phyloP scores from a whole-genome alignment of 2,888 invertebrate species.

The Acanthopleura granulata region DNA sequence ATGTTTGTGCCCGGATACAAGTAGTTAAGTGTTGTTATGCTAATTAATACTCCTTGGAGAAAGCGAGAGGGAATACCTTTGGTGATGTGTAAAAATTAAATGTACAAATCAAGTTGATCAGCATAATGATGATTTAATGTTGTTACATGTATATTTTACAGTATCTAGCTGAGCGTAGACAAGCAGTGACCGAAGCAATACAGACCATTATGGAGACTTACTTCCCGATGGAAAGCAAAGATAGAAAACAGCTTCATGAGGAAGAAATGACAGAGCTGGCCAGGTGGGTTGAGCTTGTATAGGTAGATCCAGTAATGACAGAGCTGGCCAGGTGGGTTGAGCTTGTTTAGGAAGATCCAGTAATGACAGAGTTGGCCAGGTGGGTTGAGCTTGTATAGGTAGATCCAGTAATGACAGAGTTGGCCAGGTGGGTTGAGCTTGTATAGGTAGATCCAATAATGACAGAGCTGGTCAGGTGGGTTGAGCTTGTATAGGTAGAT shows the following conservation, averaged over 20 bases:
- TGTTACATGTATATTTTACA: constrained; percentile 54
- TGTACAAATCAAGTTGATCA: too few relatives aligned
- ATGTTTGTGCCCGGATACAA: too few relatives aligned
- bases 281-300: constrained; percentile 33
- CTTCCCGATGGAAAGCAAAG: constrained; percentile 77
- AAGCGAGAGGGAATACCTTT: too few relatives aligned
- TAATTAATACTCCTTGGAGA: background rate
- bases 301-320: constrained; percentile 26
- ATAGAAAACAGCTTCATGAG: constrained; percentile 70
- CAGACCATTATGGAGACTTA: constrained; percentile 78
- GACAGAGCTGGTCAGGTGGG: constrained; percentile 55
- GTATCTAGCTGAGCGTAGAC: constrained; percentile 74
- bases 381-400: too few relatives aligned
- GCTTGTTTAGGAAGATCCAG: constrained; percentile 70
- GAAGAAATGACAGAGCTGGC: constrained; percentile 68
- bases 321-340: constrained; percentile 50
- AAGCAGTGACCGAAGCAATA: constrained; percentile 77
- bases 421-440: constrained; percentile 54
- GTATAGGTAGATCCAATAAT: too few relatives aligned
- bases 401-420: constrained; percentile 63
- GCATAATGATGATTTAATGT: background rate
- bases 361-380: constrained; percentile 61
- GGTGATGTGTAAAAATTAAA: too few relatives aligned
- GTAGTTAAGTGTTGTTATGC: too few relatives aligned
- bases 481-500: too few relatives aligned